Evolutionary conservation across 2,888 invertebrate genomes (phyloP).

Genomic region (Ramazzottius varieornatus): DNA sequence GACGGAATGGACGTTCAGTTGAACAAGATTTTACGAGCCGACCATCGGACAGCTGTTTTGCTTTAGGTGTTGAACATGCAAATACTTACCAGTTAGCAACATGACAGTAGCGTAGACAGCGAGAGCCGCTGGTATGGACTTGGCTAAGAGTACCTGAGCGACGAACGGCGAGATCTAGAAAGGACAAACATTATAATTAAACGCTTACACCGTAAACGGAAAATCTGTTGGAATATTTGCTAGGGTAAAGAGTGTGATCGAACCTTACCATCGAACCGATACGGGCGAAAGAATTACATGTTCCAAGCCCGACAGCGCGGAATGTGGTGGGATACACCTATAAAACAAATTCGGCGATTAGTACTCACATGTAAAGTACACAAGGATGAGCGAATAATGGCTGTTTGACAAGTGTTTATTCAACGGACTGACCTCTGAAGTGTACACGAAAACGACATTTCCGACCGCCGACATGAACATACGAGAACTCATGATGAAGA

Average conservation of each 20-base stretch:
- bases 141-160: constrained; percentile 8
- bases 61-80: no score
- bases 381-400: no score
- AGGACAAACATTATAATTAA: no score
- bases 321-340: constrained; percentile 9
- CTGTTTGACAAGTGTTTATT: no score
- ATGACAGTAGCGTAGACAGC: constrained; percentile 6
- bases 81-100: neutral
- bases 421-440: neutral
- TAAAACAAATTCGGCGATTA: no score
- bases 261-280: constrained; percentile 8
- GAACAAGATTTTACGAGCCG: neutral
- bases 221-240: no score
- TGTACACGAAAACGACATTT: neutral
- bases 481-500: constrained; percentile 18
- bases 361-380: no score
- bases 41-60: neutral
- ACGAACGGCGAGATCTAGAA: constrained; percentile 8
- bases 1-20: neutral
- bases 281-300: constrained; percentile 8
- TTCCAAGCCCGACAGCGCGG: constrained; percentile 8
- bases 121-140: constrained; percentile 7
- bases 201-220: no score
- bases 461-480: constrained; percentile 3
- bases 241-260: no score